Percentiles rank a stretch among this genome's conserved stretches.
phyloP scores from a whole-genome alignment of 2,113 vertebrate genomes.

The Planiliza haematocheilus region DNA sequence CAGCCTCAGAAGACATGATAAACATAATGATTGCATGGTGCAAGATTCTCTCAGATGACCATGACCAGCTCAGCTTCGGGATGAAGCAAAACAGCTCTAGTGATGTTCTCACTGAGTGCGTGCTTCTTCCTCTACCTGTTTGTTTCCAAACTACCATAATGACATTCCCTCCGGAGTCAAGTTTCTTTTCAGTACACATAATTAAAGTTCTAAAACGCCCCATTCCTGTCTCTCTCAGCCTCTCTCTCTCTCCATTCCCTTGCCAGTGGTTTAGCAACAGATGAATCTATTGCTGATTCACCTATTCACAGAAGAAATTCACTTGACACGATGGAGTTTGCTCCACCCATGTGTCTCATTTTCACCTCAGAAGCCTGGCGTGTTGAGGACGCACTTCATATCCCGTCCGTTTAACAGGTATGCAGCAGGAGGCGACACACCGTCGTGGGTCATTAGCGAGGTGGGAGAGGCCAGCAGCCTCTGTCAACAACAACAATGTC shows the following conservation, averaged over 20 bases:
- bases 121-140: constrained; percentile 56
- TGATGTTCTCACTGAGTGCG: not conserved
- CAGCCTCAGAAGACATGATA: constrained; percentile 53
- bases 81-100: not conserved
- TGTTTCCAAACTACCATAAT: constrained; percentile 55
- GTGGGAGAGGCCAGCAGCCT: constrained; percentile 2
- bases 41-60: constrained; percentile 11
- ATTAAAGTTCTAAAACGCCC: constrained; percentile 60
- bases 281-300: constrained; percentile 62
- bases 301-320: constrained; percentile 63
- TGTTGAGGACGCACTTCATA: constrained; percentile 21
- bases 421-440: constrained; percentile 42
- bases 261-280: constrained; percentile 52
- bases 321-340: constrained; percentile 36
- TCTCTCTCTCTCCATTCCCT: constrained; percentile 31
- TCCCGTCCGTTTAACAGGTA: constrained; percentile 30
- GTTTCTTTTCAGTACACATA: constrained; percentile 68
- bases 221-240: constrained; percentile 9
- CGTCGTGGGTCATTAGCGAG: constrained; percentile 27
- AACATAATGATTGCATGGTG: constrained; percentile 34
- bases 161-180: constrained; percentile 61
- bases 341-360: constrained; percentile 47
- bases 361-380: constrained; percentile 43
- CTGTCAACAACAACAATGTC: constrained; percentile 44
- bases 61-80: constrained; percentile 3